Percentiles rank a stretch among this genome's conserved stretches.
Evolutionary conservation across 37 sponge, comb jelly and placozoan genomes (phyloP).

Genomic region (Theonella swinhoei): DNA sequence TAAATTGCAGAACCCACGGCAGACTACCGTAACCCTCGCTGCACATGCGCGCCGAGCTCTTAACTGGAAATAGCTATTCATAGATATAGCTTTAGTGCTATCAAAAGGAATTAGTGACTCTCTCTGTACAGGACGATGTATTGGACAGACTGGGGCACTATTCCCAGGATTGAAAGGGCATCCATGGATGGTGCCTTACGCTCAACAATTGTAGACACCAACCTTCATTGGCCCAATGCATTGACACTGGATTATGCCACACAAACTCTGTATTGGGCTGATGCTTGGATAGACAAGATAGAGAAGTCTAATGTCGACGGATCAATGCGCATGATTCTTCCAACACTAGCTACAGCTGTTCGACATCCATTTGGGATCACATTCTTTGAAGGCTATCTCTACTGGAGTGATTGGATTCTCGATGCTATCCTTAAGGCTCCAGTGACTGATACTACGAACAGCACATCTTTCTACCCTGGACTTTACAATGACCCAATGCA

Average conservation of each 20-base stretch:
- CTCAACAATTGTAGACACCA: neutral
- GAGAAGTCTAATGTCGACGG: too few relatives aligned
- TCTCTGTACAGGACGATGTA: neutral
- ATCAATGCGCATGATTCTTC: neutral
- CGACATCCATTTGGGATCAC: too few relatives aligned
- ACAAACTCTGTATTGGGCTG: conserved; percentile 7
- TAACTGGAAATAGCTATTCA: too few relatives aligned
- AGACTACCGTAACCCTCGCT: too few relatives aligned
- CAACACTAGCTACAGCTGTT: neutral
- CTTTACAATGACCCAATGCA: neutral
- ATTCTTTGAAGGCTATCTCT: conserved; percentile 24
- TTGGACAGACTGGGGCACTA: conserved; percentile 1
- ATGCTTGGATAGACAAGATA: neutral
- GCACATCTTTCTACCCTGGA: neutral
- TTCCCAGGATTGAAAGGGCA: conserved; percentile 2
- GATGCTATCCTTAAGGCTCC: conserved; percentile 8
- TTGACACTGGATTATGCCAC: conserved; percentile 5
- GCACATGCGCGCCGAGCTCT: too few relatives aligned
- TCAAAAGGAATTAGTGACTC: neutral
- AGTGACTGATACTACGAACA: neutral
- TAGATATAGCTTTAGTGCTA: neutral
- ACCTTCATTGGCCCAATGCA: neutral
- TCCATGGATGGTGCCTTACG: conserved; percentile 27
- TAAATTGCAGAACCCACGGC: too few relatives aligned
- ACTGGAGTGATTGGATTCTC: conserved; percentile 19